Percentiles rank a stretch among this genome's conserved stretches.
These are phyloP conservation scores for Alectoris magna DNA, from an alignment of 2,797 vertebrate genomes.

Conservation along the genomic window DNA sequence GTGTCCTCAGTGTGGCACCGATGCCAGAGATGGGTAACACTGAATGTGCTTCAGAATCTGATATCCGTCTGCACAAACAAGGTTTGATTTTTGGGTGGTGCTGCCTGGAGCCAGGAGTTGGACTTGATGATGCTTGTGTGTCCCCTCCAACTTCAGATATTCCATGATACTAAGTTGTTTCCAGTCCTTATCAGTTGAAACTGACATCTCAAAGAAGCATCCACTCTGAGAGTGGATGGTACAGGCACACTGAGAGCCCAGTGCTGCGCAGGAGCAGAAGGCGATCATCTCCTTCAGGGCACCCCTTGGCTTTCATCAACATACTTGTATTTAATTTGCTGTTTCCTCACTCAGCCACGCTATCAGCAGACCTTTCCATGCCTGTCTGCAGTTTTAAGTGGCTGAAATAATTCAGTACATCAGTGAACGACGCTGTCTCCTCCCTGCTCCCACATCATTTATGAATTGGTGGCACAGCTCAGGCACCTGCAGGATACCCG, in stretches of 20 bases:
- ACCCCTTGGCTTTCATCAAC: background rate
- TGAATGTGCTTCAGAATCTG: background rate
- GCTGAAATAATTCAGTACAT: background rate
- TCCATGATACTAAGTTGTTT: background rate
- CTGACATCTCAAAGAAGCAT: background rate
- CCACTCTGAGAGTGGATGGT: background rate
- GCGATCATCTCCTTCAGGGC: background rate
- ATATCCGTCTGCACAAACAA: background rate
- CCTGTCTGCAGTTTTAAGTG: background rate
- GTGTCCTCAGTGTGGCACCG: background rate
- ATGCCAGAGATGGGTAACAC: background rate
- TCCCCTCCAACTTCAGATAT: background rate
- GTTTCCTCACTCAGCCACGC: too few relatives aligned
- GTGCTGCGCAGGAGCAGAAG: background rate
- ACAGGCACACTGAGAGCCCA: too few relatives aligned
- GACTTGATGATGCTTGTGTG: background rate
- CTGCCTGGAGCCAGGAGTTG: too few relatives aligned
- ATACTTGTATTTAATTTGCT: background rate
- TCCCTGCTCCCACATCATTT: background rate
- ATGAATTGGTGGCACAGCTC: background rate
- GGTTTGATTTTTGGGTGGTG: too few relatives aligned
- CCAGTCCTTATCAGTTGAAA: background rate
- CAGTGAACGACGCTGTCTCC: background rate
- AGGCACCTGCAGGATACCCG: background rate
- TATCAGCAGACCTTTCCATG: background rate